Conservation (phyloP, 2,113 vertebrate species). For the Chamaea fasciata region DNA sequence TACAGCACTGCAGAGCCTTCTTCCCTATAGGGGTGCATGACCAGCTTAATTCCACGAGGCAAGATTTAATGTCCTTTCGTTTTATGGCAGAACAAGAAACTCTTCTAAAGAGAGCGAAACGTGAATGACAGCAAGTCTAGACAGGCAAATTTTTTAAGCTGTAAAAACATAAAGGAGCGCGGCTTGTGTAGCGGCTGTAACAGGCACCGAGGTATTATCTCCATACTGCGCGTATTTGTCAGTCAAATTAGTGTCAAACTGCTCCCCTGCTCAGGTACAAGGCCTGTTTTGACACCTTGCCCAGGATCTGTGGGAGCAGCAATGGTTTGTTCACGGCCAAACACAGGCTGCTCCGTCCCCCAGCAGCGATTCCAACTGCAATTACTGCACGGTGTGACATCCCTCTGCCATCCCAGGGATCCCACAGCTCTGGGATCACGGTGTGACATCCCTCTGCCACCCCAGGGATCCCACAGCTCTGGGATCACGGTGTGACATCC, state of each 20-base stretch:
- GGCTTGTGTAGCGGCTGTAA: not conserved
- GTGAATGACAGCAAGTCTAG: not conserved
- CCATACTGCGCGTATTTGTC: not conserved
- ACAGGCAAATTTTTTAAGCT: not conserved
- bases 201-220: not conserved
- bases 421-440: too few species aligned
- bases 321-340: not conserved
- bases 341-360: not conserved
- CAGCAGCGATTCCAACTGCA: not conserved
- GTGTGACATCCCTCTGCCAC: too few species aligned
- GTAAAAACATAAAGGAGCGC: not conserved
- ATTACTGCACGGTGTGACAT: not conserved
- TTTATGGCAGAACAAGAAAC: not conserved
- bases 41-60: not conserved
- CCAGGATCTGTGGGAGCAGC: not conserved
- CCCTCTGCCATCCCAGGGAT: not conserved
- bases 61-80: not conserved
- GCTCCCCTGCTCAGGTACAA: not conserved
- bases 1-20: not conserved
- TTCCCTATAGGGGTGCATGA: not conserved
- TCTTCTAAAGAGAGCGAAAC: not conserved
- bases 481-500: too few species aligned
- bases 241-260: not conserved
- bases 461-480: too few species aligned
- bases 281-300: not conserved